A percentile compares a stretch with the other conserved stretches of the same genome.
phyloP scores from a whole-genome alignment of 2,113 vertebrate species.

The Thermophis baileyi region DNA sequence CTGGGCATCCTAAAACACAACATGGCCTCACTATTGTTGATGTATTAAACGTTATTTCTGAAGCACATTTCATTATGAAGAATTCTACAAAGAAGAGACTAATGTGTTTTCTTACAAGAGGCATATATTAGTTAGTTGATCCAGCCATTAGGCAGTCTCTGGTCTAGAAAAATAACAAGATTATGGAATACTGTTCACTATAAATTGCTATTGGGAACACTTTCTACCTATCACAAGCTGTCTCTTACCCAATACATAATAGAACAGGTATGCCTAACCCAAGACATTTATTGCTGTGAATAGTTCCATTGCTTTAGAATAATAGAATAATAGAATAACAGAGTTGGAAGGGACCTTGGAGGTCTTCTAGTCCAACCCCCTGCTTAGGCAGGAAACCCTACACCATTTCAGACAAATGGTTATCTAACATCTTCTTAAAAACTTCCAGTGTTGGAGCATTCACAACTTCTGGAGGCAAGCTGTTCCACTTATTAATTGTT shows the following conservation, averaged over 20 bases:
- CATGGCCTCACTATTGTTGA: neutral
- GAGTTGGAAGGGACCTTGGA: too few relatives aligned
- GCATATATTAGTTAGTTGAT: neutral
- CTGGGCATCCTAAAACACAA: neutral
- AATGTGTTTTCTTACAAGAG: neutral
- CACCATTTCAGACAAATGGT: too few relatives aligned
- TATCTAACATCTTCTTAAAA: too few relatives aligned
- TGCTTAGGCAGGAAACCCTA: too few relatives aligned
- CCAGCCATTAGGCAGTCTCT: neutral
- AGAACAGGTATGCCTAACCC: neutral
- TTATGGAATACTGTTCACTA: neutral
- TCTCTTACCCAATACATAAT: neutral
- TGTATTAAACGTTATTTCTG: neutral
- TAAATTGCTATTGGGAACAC: neutral
- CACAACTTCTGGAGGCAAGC: too few relatives aligned
- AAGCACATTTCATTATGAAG: neutral
- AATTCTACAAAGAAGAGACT: neutral
- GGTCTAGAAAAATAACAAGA: neutral
- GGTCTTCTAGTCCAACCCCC: too few relatives aligned
- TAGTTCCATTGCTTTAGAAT: neutral
- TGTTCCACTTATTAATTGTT: too few relatives aligned
- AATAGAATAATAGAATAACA: too few relatives aligned
- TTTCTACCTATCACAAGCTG: neutral
- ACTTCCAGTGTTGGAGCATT: too few relatives aligned
- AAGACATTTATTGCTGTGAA: neutral